Base-by-base conservation (phyloP, 2,888 invertebrate species). In the Dioctria linearis region DNA sequence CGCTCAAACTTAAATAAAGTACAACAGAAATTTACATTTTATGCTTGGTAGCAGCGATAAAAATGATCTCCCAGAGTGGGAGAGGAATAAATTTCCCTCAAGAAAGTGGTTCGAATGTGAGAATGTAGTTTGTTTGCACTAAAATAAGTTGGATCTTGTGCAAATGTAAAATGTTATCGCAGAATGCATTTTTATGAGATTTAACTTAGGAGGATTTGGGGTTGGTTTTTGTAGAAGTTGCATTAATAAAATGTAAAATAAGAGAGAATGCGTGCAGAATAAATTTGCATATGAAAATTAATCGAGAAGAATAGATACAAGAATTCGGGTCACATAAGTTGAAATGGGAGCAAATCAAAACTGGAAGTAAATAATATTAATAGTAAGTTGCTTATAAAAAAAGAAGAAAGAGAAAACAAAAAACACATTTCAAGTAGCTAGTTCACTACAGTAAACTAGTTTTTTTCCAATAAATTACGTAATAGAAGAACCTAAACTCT, bases 101-200 rank as follows among this genome's bases (percentile, higher is more conserved):
- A 65, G 40, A 65, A 65, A 65, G 42, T 65, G 40, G 42, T 40
- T 65, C 65, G 42, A 65, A 65, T 65, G 42, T 65, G 42, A 65
- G 42, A 25, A 25, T 2, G 25, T 25, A 25, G 25, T 25, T 25
- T 25, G 1, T 65, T 25, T 9, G 65, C 42, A 40, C 65, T 11
- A 65, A 42, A 65, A 42, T 11, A 65, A 65, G 65, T 65, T 65
- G 65, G 63, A 9, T 40, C 39, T 39, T 42, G 65, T 9, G 40
- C 11, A 13, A 42, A 65, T 65, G 65, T 65, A 13, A 42, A 40
- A 13, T 25, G 25, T 13, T 5, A 40, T 65, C n/a, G 40, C 5
- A 11, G 42, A 65, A 40, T 65, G 40, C 65, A 65, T 65, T 65
- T 65, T 65, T 65, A 65, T 65, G 65, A 65, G 65, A 65, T 65